Evolutionary conservation across 1,140 invertebrate genomes (phyloP), one percentile per base, ranked within the genome.

Genomic region (Drosophila prosaltans): DNA sequence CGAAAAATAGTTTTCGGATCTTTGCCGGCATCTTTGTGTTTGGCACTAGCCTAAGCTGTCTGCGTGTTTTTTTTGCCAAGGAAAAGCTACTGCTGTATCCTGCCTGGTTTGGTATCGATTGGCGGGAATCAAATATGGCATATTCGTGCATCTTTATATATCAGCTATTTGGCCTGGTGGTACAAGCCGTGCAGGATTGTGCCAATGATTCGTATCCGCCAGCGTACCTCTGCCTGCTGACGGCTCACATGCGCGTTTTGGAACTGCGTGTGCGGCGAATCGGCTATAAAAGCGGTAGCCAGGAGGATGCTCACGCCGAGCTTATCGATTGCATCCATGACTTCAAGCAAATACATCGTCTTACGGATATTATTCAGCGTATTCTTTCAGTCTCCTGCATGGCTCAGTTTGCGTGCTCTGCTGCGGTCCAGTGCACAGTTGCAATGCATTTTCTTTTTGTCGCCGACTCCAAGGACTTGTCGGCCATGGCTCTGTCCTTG

Each of bases 161-260:
- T 62, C 90, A 91, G 65, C 26, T 91, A 10, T 69, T 90, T 24
- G 85, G 71, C 0, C n/a, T 91, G 41, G 32, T 67, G 7, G 74
- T 91, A 6, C 90, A 91, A 65, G 81, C 86, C 0, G 1, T 85
- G 10, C 90, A 91, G 72, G 72, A 90, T 62, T 84, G 79, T 11
- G 86, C 90, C 30, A 91, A 73, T 32, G 90, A 91, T 55, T 89
- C 90, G 0, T 91, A 90, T 78, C 90, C 90, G 26, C 78, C 90
- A 4, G 90, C 86, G 0, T 91, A 82, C 63, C 69, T 91, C 11
- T 72, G 75, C 57, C 72, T 91, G 2, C 65, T 91, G 8, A 88
- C 78, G 1, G 86, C 80, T 4, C 86, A 91, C 61, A 85, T 91
- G 83, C 68, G 72, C 16, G 86, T 73, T 0, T 10, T 91, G 43